Base-by-base conservation (phyloP, 2,888 invertebrate genomes). In the Halictus quadricinctus region DNA sequence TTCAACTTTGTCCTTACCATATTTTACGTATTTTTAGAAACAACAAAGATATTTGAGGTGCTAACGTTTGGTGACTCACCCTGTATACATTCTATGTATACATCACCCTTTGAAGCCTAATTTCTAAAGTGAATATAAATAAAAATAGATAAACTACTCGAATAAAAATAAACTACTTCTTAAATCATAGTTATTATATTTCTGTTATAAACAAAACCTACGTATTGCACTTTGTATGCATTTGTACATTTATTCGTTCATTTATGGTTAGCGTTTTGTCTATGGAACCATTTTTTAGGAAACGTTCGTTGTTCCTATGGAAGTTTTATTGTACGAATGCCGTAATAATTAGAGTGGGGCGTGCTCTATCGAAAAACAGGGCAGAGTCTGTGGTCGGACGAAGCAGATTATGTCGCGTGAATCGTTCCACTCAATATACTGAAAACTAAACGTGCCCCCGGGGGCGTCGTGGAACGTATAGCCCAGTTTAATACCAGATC, bases 401-500 rank as follows among this genome's bases (percentile, higher is more conserved):
- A 43, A 13, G n/a, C 43, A 15, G 41, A 41, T 70, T 58, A 13
- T 50, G 60, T 25, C 58, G 48, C 36, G 36, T 29, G 58, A 25
- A 41, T 21, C n/a, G 54, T 84, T 84, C 75, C 83, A 48, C 75
- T 79, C 83, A 64, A 79, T 84, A 72, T 75, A 83, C 77, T 25
- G 50, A 76, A 25, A 48, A 74, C 83, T 78, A 75, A 75, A 78
- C 69, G 69, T 50, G 36, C 13, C 46, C 54, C 29, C 13, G 50
- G 46, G 43, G 21, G 73, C 72, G 8, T 48, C 54, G n/a, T 29
- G 64, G n/a, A 83, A 66, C 54, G 70, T 84, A 73, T 25, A 83
- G 50, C 64, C 64, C 72, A 72, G 70, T 80, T 83, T 86, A 80
- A 87, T 79, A 66, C 77, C 13, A 29, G 78, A 80, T 86, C 72